Conservation (phyloP, 2,113 vertebrate genomes). For the Campylorhamphus procurvoides region DNA sequence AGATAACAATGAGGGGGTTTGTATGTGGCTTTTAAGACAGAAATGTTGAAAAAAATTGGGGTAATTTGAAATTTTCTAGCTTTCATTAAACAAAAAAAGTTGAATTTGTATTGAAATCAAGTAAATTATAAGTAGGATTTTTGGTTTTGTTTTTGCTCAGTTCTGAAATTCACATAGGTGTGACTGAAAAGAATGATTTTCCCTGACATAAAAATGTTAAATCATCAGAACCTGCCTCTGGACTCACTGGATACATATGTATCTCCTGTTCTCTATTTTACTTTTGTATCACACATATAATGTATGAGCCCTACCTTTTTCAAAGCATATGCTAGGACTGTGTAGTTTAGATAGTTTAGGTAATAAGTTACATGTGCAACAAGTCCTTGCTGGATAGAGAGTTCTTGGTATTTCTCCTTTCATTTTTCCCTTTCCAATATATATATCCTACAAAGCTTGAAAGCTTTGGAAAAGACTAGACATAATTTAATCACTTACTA, state of each 20-base stretch:
- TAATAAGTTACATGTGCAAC: neutral
- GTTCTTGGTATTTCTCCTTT: neutral
- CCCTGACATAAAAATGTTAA: neutral
- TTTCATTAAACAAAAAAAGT: neutral
- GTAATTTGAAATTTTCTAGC: neutral
- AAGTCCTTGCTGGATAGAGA: neutral
- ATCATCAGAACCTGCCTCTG: neutral
- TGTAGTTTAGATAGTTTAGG: neutral
- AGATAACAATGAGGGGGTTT: neutral
- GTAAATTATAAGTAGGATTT: neutral
- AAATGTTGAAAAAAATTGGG: neutral
- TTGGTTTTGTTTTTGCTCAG: neutral
- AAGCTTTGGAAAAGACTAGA: neutral
- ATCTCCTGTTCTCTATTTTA: neutral
- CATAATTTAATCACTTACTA: neutral
- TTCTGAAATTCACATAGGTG: neutral
- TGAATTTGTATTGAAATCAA: neutral
- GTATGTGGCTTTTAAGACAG: neutral
- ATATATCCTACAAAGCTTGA: neutral
- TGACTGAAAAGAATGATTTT: neutral
- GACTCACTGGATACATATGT: neutral
- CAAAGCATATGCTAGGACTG: neutral
- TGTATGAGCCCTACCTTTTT: neutral
- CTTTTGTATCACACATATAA: neutral
- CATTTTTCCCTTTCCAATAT: neutral